Evolutionary conservation across 1,140 invertebrate species (phyloP).

Genomic region (Lucilia cuprina): DNA sequence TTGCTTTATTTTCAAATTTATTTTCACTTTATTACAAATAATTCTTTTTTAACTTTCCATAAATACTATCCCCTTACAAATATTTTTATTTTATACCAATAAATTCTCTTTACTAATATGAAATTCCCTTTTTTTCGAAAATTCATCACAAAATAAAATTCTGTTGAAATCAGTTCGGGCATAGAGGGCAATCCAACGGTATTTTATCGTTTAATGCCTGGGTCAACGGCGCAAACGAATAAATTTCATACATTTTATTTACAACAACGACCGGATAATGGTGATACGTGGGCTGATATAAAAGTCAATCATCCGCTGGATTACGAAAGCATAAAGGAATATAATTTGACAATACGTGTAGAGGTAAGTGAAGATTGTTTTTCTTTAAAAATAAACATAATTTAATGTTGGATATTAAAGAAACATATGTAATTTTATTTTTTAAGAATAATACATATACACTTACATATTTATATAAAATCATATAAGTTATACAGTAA

Average conservation of each 20-base stretch:
- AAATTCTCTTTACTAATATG: conserved; percentile 34
- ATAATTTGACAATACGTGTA: conserved; percentile 93
- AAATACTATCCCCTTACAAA: too few relatives aligned
- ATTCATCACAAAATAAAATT: background rate
- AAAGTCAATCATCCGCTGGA: conserved; percentile 95
- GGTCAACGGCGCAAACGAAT: conserved; percentile 93
- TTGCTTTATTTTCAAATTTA: background rate
- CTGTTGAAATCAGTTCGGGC: conserved; percentile 76
- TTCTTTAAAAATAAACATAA: too few relatives aligned
- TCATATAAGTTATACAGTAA: too few relatives aligned
- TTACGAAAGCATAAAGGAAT: conserved; percentile 94
- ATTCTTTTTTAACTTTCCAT: too few relatives aligned
- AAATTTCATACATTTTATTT: conserved; percentile 95
- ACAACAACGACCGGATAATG: conserved; percentile 88
- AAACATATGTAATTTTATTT: too few relatives aligned
- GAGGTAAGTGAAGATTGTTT: conserved; percentile 72
- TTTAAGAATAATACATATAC: too few relatives aligned
- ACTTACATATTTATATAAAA: too few relatives aligned
- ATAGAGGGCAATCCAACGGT: conserved; percentile 95
- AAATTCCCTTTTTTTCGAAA: conserved; percentile 4
- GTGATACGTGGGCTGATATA: conserved; percentile 92
- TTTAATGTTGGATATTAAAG: too few relatives aligned
- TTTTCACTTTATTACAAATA: background rate
- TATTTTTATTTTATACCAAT: background rate
- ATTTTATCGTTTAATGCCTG: conserved; percentile 92